Base-by-base conservation (phyloP, 2,888 invertebrate genomes). In the Ectemnius continuus region DNA sequence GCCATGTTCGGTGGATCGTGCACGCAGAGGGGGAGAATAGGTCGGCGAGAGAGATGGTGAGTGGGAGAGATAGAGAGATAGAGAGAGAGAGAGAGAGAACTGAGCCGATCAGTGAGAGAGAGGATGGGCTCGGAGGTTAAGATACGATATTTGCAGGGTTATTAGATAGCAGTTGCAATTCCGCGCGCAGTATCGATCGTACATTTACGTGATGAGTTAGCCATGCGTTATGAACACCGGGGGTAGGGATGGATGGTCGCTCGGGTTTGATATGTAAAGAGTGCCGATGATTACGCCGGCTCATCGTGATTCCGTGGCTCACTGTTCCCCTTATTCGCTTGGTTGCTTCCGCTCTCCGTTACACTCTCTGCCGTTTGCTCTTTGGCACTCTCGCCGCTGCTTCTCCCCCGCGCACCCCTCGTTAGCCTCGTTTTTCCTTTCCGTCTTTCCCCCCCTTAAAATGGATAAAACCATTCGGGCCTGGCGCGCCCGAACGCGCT, bases 161-260 rank as follows among this genome's bases (percentile, higher is more conserved):
- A 88, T 88, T 88, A 88, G 86, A 88, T 85, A 84, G 84, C 81
- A 84, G 82, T 84, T 83, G 84, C 85, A 84, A 87, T 86, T 85
- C 84, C 81, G 68, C 73, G 75, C 70, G 77, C 67, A 61, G 67
- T 85, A 87, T 88, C 85, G 86, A 88, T 86, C 85, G 84, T 81
- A 73, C 87, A 86, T 88, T 87, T 85, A 84, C 88, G 82, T 86
- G 88, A 88, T 88, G 87, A 88, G 86, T 86, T 84, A 84, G 66
- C 84, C 84, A 83, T 87, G 85, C 87, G 88, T 88, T 88, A 88
- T 87, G 84, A 87, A 88, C 85, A 78, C 69, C 13, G 36, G 8
- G 36, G 72, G 67, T 6, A 52, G 14, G 52, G 52, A 52, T 11
- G 52, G 52, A 2, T 11, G 52, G 52, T 52, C 16, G 69, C 63